Base-by-base conservation (phyloP, 2,797 vertebrate species). In the Xenops minutus region DNA sequence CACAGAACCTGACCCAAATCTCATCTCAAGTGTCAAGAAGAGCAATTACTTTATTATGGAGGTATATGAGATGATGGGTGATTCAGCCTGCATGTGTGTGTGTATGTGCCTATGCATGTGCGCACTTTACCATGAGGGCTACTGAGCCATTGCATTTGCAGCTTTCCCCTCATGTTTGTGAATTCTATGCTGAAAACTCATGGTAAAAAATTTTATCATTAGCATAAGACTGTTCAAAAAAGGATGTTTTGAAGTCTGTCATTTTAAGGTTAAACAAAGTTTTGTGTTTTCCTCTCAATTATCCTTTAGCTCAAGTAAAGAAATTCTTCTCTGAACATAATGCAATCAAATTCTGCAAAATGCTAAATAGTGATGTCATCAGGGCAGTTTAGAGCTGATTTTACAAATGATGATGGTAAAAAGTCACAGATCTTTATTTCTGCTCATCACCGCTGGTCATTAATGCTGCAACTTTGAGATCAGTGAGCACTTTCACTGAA, bases 1-100 rank as follows among this genome's bases (percentile, higher is more conserved):
- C 36, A 8, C 49, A 27, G 68, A 89, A 55, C 44, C 55, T 58
- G 64, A 55, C 55, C 72, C 71, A 66, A n/a, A 68, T 30, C 81
- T 89, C 80, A 75, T 87, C 67, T 82, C 71, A 69, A 59, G 52
- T 83, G 88, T 82, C 90, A 88, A 76, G 88, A 94, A 88, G 90
- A 94, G 56, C 64, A 94, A 88, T 82, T 79, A 39, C 61, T 69
- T 80, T 74, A 36, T 88, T 85, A 66, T 12, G n/a, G 72, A 69
- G 68, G 44, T 21, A 1, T 24, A 16, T 11, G 56, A 71, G 56
- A 24, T 24, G 64, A 43, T 16, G 22, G 30, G 75, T 67, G 79
- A 19, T 30, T 59, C 39, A 54, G 41, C 43, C 32, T 56, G 27
- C 9, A 4, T 5, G 2, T 5, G 8, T 5, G 11, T 21, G 3